These are phyloP conservation scores for Strigops habroptila DNA, from an alignment of 2,113 vertebrate genomes.

Conservation along the genomic window DNA sequence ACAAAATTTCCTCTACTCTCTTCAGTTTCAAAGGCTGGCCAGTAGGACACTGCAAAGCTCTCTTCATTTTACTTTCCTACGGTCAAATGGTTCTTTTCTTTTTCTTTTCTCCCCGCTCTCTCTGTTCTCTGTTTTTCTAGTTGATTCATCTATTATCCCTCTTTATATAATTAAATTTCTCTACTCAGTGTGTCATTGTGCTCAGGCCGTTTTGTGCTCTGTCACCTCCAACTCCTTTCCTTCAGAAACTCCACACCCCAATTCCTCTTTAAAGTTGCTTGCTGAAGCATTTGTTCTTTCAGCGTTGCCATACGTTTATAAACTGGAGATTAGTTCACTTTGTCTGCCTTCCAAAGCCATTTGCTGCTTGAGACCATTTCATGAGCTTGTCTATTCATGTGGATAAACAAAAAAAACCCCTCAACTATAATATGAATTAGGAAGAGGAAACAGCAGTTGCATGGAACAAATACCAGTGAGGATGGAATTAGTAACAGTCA, in stretches of 20 bases:
- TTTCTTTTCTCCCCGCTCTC: constrained; percentile 18
- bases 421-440: constrained; percentile 32
- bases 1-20: not conserved
- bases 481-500: constrained; percentile 36
- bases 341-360: constrained; percentile 64
- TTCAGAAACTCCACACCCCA: constrained; percentile 19
- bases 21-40: constrained; percentile 6
- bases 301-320: constrained; percentile 45
- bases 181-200: constrained; percentile 44
- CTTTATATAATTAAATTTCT: constrained; percentile 53
- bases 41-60: not conserved
- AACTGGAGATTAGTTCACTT: constrained; percentile 68
- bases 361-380: constrained; percentile 64
- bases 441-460: constrained; percentile 41
- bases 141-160: constrained; percentile 59
- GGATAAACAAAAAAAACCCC: constrained; percentile 53
- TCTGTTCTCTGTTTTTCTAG: constrained; percentile 58
- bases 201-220: constrained; percentile 24
- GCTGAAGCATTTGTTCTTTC: constrained; percentile 59
- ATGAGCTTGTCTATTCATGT: constrained; percentile 58
- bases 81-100: constrained; percentile 43
- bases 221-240: constrained; percentile 36
- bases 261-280: constrained; percentile 56
- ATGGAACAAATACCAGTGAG: constrained; percentile 22
- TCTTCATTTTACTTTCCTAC: not conserved